Conservation (phyloP, 30 jellyfish, hydroid and myxozoan species). For the Hydractinia symbiolongicarpus region DNA sequence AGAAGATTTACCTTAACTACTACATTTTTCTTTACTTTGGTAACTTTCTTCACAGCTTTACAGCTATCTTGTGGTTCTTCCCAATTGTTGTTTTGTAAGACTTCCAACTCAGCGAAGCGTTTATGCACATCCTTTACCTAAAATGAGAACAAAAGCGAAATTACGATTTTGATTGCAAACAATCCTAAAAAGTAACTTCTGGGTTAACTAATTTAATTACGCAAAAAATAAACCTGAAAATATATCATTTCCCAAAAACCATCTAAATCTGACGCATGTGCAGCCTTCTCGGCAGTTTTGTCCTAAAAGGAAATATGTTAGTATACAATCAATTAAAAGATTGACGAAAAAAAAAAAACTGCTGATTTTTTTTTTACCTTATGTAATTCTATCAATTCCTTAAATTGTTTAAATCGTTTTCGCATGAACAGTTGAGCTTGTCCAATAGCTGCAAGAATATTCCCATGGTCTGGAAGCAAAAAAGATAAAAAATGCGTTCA, state of each 20-base stretch:
- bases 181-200: background rate
- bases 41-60: constrained; percentile 12
- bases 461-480: constrained; percentile 50
- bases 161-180: background rate
- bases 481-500: background rate
- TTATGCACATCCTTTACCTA: constrained; percentile 69
- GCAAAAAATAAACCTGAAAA: constrained; percentile 45
- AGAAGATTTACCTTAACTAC: constrained; percentile 13
- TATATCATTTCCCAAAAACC: constrained; percentile 86
- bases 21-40: constrained; percentile 19
- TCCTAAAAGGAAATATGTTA: constrained; percentile 21
- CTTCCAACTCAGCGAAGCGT: constrained; percentile 45
- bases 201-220: background rate
- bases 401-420: constrained; percentile 65
- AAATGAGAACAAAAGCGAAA: background rate
- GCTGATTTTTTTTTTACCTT: constrained; percentile 30
- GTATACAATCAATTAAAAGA: background rate
- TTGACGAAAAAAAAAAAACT: too few species aligned
- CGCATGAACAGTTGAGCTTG: constrained; percentile 65
- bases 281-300: constrained; percentile 60
- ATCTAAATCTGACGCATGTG: constrained; percentile 71
- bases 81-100: constrained; percentile 35
- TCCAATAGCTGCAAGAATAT: constrained; percentile 70
- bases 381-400: constrained; percentile 52
- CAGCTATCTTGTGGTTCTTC: constrained; percentile 14